Evolutionary conservation across 2,888 invertebrate species (phyloP).

Genomic region (Rhodophaea formosa): DNA sequence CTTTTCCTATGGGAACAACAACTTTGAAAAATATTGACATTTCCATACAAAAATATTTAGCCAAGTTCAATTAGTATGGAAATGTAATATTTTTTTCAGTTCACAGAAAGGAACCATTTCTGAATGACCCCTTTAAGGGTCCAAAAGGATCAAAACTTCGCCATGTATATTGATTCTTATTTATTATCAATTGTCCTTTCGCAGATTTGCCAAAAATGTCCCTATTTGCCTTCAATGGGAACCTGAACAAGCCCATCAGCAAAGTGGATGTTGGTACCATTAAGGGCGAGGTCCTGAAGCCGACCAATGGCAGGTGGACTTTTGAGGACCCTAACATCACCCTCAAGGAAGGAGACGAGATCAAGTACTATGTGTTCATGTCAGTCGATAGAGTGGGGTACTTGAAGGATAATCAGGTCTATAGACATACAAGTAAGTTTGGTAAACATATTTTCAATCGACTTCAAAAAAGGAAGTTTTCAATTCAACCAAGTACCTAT

Average conservation of each 20-base stretch:
- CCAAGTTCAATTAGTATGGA: too few relatives aligned
- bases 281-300: constrained; percentile 61
- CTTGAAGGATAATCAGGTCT: constrained; percentile 51
- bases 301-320: constrained; percentile 75
- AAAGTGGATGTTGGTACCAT: constrained; percentile 76
- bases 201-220: constrained; percentile 74
- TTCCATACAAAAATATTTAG: too few relatives aligned
- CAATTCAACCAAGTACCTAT: too few relatives aligned
- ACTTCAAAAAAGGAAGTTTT: too few relatives aligned
- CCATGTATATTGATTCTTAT: neutral
- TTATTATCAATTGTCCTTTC: constrained; percentile 23
- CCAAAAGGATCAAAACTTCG: too few relatives aligned
- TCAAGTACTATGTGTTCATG: constrained; percentile 83
- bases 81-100: too few relatives aligned
- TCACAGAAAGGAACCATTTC: too few relatives aligned
- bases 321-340: constrained; percentile 63
- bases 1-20: too few relatives aligned
- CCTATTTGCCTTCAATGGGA: constrained; percentile 84
- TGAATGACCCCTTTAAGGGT: too few relatives aligned
- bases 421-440: constrained; percentile 60
- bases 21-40: too few relatives aligned
- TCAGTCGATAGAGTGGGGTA: constrained; percentile 73
- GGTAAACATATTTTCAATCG: too few relatives aligned
- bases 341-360: constrained; percentile 76
- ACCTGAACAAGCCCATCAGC: constrained; percentile 78